Evolutionary conservation across 2,888 invertebrate genomes (phyloP).

Genomic region (Epinotia nisella): DNA sequence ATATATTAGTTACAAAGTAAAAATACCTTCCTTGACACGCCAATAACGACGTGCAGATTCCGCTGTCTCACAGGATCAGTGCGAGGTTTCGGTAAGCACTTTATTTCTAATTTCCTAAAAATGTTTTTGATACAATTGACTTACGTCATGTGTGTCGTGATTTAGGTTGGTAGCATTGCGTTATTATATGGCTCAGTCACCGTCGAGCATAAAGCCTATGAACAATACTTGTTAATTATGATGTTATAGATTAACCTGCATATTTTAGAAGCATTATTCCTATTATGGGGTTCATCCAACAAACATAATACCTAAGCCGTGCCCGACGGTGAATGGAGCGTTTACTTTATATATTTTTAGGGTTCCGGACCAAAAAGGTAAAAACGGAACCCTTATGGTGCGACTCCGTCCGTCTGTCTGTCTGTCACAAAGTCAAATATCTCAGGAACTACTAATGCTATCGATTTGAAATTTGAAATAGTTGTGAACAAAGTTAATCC

Average conservation of each 20-base stretch:
- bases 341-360: neutral
- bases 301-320: neutral
- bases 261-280: neutral
- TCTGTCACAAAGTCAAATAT: too few relatives aligned
- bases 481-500: too few relatives aligned
- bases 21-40: neutral
- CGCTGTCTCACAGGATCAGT: neutral
- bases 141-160: slow-evolving; percentile 32
- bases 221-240: neutral
- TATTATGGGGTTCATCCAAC: neutral
- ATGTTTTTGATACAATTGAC: neutral
- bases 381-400: too few relatives aligned
- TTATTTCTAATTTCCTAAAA: neutral
- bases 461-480: too few relatives aligned
- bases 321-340: slow-evolving; percentile 4
- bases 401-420: too few relatives aligned
- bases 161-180: slow-evolving; percentile 49
- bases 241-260: neutral
- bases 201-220: slow-evolving; percentile 1
- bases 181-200: slow-evolving; percentile 4
- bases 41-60: neutral
- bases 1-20: slow-evolving; percentile 18
- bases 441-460: too few relatives aligned
- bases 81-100: slow-evolving; percentile 14
- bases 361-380: too few relatives aligned